A percentile compares a stretch with the other conserved stretches of the same genome.
Evolutionary conservation across 35 echinoderm and acorn worm species (phyloP).

Genomic region (Heliocidaris tuberculata): DNA sequence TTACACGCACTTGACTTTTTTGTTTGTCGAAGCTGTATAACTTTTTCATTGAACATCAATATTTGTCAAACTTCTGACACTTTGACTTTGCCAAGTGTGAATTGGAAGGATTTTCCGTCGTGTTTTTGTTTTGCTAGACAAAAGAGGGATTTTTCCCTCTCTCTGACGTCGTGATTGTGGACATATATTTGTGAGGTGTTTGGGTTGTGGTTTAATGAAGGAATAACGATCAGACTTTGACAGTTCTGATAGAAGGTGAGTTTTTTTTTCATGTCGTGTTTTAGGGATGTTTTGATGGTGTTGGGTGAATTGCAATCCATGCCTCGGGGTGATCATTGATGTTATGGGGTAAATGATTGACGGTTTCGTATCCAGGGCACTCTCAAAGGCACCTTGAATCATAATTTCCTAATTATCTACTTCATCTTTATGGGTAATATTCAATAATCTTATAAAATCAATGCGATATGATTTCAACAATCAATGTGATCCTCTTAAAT

Average conservation of each 20-base stretch:
- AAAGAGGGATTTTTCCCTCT: background rate
- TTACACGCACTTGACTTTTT: background rate
- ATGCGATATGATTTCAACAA: too few relatives aligned
- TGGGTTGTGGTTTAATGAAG: background rate
- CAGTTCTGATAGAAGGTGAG: background rate
- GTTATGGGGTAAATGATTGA: background rate
- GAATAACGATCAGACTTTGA: background rate
- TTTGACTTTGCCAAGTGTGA: background rate
- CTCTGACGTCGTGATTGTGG: background rate
- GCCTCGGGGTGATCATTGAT: background rate
- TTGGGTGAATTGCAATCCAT: background rate
- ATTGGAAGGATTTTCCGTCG: background rate
- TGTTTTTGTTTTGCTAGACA: background rate
- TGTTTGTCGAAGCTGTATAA: background rate
- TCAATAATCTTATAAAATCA: too few relatives aligned
- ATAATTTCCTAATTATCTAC: too few relatives aligned
- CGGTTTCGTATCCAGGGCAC: background rate
- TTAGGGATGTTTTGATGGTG: background rate
- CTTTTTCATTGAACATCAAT: background rate
- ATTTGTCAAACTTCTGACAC: slow-evolving; percentile 5
- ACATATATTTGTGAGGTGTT: background rate
- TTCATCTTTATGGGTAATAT: too few relatives aligned
- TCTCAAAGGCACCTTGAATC: background rate
- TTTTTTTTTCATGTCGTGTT: background rate
- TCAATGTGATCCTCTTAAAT: too few relatives aligned